Evolutionary conservation across 2,113 vertebrate genomes (phyloP).

Genomic region (Urocynchramus pylzowi): DNA sequence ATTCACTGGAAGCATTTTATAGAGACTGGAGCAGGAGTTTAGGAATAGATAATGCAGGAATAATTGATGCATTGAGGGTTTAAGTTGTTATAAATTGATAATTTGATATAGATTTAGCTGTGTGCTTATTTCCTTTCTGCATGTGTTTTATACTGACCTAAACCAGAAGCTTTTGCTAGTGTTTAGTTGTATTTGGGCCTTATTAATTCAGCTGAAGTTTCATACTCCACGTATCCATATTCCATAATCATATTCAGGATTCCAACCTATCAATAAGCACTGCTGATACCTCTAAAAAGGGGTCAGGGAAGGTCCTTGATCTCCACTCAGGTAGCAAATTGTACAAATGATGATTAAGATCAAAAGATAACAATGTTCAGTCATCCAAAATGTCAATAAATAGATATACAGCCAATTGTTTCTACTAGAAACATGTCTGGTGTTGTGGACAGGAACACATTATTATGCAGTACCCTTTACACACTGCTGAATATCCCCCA

Average conservation of each 20-base stretch:
- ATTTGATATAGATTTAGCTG: not conserved
- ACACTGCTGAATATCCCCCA: not conserved
- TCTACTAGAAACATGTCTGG: not conserved
- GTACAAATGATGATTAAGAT: not conserved
- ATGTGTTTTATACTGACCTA: not conserved
- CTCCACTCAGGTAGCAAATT: not conserved
- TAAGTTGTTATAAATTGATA: not conserved
- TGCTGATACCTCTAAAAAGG: not conserved
- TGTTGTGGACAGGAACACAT: not conserved
- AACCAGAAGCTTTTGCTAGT: not conserved
- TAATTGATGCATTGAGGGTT: not conserved
- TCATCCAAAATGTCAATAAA: not conserved
- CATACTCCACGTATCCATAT: not conserved
- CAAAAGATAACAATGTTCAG: not conserved
- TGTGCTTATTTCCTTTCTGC: not conserved
- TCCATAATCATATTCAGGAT: not conserved
- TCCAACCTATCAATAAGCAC: not conserved
- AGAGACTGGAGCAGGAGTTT: not conserved
- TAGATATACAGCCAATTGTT: not conserved
- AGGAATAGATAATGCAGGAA: not conserved
- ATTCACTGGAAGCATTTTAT: fast-evolving
- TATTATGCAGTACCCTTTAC: not conserved
- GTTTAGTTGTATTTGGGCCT: not conserved
- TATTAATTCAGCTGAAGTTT: not conserved
- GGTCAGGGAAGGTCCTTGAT: not conserved